Conservation (phyloP, 2,888 invertebrate genomes). For the Brachypterus glaber region DNA sequence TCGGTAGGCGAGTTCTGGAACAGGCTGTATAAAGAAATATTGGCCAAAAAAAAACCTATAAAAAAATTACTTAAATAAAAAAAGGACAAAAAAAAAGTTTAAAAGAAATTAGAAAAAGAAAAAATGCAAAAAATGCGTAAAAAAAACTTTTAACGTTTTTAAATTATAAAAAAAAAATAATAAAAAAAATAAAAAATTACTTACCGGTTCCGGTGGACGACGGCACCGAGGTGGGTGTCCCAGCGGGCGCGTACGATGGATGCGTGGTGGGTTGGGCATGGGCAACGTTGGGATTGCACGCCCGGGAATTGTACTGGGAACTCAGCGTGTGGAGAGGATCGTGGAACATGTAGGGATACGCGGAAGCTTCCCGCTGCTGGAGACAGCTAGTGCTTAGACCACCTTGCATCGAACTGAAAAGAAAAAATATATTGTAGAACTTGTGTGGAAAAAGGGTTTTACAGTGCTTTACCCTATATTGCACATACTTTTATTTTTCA, state of each 20-base stretch:
- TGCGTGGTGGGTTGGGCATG: conserved; percentile 70
- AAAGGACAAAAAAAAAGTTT: too few relatives aligned
- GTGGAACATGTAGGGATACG: conserved; percentile 85
- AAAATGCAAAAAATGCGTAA: too few relatives aligned
- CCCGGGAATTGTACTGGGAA: conserved; percentile 61
- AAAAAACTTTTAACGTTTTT: too few relatives aligned
- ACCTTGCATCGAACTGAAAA: conserved; percentile 74
- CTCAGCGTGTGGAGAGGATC: conserved; percentile 71
- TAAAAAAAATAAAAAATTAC: conserved; percentile 21
- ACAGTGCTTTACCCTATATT: too few relatives aligned
- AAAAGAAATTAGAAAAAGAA: too few relatives aligned
- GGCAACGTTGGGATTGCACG: conserved; percentile 63
- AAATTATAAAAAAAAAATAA: too few relatives aligned
- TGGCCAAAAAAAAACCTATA: too few relatives aligned
- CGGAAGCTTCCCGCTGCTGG: conserved; percentile 65
- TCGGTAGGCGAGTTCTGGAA: too few relatives aligned
- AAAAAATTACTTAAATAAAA: too few relatives aligned
- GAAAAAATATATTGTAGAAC: conserved; percentile 22
- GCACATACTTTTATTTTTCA: too few relatives aligned
- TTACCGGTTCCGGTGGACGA: conserved; percentile 43
- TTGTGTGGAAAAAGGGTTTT: too few relatives aligned
- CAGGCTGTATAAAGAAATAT: too few relatives aligned
- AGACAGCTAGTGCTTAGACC: conserved; percentile 73
- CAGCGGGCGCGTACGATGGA: conserved; percentile 50
- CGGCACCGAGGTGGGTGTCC: conserved; percentile 45